Percentiles rank a stretch among this genome's conserved stretches.
phyloP scores from a whole-genome alignment of 2,113 vertebrate genomes.

The Indicator indicator region DNA sequence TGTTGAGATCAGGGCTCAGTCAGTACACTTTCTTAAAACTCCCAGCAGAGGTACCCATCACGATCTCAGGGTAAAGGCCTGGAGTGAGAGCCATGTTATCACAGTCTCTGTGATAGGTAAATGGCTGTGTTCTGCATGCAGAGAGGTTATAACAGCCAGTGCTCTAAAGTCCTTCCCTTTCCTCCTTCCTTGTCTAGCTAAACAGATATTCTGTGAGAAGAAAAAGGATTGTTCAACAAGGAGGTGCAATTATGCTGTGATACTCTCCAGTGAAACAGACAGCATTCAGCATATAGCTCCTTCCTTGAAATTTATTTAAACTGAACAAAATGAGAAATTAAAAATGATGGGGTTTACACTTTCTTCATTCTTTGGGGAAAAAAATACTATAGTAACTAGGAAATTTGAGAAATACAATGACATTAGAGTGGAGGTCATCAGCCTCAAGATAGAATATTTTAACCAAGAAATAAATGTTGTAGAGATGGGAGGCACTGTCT shows the following conservation, averaged over 20 bases:
- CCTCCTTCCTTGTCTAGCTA: neutral
- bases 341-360: neutral
- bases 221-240: neutral
- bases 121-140: neutral
- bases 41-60: neutral
- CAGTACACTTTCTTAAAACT: neutral
- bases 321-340: neutral
- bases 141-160: accelerated
- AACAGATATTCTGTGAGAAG: neutral
- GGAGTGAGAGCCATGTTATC: neutral
- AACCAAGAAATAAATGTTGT: neutral
- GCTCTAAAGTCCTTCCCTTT: neutral
- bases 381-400: neutral
- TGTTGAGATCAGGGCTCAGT: neutral
- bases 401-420: neutral
- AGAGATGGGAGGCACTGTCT: neutral
- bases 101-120: neutral
- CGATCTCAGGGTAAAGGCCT: neutral
- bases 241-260: neutral
- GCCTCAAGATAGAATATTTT: neutral
- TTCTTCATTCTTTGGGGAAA: neutral
- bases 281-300: neutral
- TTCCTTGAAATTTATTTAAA: neutral
- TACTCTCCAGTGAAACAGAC: neutral
- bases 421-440: neutral